These are phyloP conservation scores for Vimba vimba DNA, from an alignment of 2,113 vertebrate genomes.

Conservation along the genomic window DNA sequence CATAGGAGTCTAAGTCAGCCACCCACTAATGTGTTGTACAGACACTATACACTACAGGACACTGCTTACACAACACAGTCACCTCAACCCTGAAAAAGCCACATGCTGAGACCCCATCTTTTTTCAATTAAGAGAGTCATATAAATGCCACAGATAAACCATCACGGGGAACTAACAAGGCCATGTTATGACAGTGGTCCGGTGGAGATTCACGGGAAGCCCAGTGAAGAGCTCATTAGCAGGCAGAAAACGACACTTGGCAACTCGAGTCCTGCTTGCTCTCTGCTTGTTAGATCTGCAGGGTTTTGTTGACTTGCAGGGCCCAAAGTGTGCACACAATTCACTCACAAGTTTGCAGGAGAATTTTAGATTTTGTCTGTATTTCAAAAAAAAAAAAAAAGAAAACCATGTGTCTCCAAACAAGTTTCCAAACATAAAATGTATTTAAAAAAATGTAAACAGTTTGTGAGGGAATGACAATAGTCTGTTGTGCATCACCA, in stretches of 20 bases:
- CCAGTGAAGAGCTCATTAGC: constrained; percentile 67
- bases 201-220: constrained; percentile 46
- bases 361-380: background rate
- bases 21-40: background rate
- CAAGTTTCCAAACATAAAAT: background rate
- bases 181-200: constrained; percentile 58
- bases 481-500: too few species aligned
- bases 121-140: constrained; percentile 40
- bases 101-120: constrained; percentile 16
- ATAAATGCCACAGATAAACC: constrained; percentile 58
- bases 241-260: constrained; percentile 63
- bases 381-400: background rate
- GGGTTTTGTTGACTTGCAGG: background rate
- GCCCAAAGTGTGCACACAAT: background rate
- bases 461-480: too few species aligned
- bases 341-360: background rate
- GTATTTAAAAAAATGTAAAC: background rate
- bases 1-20: background rate
- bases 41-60: background rate
- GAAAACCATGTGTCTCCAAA: background rate
- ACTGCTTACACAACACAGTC: background rate
- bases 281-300: constrained; percentile 31
- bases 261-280: constrained; percentile 40
- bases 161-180: constrained; percentile 70
- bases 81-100: background rate